Base-by-base conservation (phyloP, 35 echinoderm and acorn worm species). In the Ptychodera flava region DNA sequence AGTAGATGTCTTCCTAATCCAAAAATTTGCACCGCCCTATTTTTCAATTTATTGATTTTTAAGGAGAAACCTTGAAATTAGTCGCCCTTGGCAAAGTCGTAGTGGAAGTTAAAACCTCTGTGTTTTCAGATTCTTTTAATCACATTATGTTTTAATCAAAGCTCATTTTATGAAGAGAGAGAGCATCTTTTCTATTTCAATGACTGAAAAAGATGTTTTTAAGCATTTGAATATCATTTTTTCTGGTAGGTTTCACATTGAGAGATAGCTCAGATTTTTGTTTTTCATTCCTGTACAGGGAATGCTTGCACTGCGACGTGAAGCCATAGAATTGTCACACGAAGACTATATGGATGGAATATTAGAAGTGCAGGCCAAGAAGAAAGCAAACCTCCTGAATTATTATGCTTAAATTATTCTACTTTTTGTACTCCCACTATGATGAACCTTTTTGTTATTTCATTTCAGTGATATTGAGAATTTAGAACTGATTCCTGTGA, bases 301-400 rank as follows among this genome's bases (percentile, higher is more conserved):
- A 52, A 97, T 97, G 95, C 93, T 97, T 28, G 95, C 95, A 27
- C 84, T 97, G 28, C 84, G 95, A 76, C 90, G 95, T 78, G 95
- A 89, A 78, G 95, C 95, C 28, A 91, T 89, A 2, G 95, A 97
- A 45, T 85, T 97, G n/a, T 52, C 87, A 29, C 95, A 97, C 33
- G 95, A 97, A 90, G 95, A 97, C 84, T 97, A 97, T 88, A 97
- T 97, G 95, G 95, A 97, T 82, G 95, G 95, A 35, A 97, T 97
- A 35, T 35, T 97, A 32, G 95, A 97, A 82, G 95, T 97, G 12
- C 95, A 97, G 52, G 84, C 92, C n/a, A 97, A 97, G 84, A 97
- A 97, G 90, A 97, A 97, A 85, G 92, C 95, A 12, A 93, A 97
- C 78, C n/a, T n/a, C n/a, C 87, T 97, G 0, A 97, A 97, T 80